A percentile compares a stretch with the other conserved stretches of the same genome.
These are phyloP conservation scores for Autographa gamma DNA, from an alignment of 2,888 invertebrate genomes.

Conservation along the genomic window DNA sequence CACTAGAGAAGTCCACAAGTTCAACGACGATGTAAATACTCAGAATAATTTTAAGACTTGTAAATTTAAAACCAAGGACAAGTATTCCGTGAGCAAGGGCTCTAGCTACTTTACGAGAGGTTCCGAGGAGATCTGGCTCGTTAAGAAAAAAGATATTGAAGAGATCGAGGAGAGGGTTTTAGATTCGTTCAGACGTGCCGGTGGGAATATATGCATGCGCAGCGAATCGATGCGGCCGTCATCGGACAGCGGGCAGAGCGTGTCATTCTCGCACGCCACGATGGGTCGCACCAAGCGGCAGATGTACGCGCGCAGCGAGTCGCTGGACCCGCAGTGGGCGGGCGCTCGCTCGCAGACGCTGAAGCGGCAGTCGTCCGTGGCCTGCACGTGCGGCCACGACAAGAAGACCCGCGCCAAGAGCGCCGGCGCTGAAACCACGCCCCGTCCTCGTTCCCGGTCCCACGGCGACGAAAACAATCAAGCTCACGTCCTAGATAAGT, in stretches of 20 bases:
- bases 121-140: constrained; percentile 86
- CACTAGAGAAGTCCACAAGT: constrained; percentile 61
- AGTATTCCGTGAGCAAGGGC: constrained; percentile 82
- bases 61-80: constrained; percentile 80
- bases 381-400: constrained; percentile 85
- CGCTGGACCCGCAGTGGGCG: constrained; percentile 80
- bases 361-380: constrained; percentile 82
- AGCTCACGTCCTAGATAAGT: constrained; percentile 84
- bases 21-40: constrained; percentile 76
- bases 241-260: constrained; percentile 75
- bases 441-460: constrained; percentile 79
- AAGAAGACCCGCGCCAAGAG: constrained; percentile 80
- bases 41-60: constrained; percentile 79
- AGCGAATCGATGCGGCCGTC: constrained; percentile 62
- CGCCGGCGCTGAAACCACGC: constrained; percentile 62
- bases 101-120: constrained; percentile 85
- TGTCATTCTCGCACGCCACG: constrained; percentile 72
- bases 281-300: constrained; percentile 71
- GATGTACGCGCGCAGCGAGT: constrained; percentile 82
- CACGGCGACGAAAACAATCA: constrained; percentile 81
- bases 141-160: constrained; percentile 87
- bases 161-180: constrained; percentile 85
- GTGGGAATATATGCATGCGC: constrained; percentile 71
- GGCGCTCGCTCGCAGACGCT: constrained; percentile 79
- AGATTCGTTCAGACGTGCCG: constrained; percentile 82